Base-by-base conservation (phyloP, 1,140 invertebrate genomes). In the Paralvinella palmiformis region DNA sequence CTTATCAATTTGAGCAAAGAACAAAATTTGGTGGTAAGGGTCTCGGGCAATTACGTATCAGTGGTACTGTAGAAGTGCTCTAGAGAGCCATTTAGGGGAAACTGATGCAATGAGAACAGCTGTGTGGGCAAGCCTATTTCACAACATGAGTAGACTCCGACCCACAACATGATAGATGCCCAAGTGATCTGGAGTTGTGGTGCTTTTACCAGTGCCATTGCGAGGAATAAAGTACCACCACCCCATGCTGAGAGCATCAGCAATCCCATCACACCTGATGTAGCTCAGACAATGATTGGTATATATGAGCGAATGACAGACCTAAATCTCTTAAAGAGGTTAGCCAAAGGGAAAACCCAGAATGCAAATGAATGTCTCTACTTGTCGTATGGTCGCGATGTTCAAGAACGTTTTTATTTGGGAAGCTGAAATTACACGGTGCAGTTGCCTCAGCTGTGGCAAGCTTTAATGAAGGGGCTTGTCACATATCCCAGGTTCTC, bases 321-420 rank as follows among this genome's bases (percentile, higher is more conserved):
- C 44, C 60, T 4, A 29, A 29, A 62, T 24, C 44, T 61, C 15
- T 48, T 62, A 29, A 50, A 48, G 44, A 27, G 60, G 31, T 50
- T 36, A 20, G 31, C 20, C 15, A 29, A 45, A 20, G 44, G 44
- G n/a, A 36, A 52, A 29, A 53, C 60, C 17, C 60, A 62, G 27
- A 62, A 62, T 31, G 48, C 22, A 15, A 62, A 53, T 33, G 60
- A 62, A 31, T 62, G 37, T 22, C 41, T 62, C 4, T 44, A 62
- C 20, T 53, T 2, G 31, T 52, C 41, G n/a, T 62, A 29, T 62
- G 60, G 41, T 50, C 17, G 5, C 41, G 29, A 15, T n/a, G 36
- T 15, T 35, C 60, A 3, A 62, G 32, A 32, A 52, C 44, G 1
- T 32, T 44, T 10, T 62, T 62, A 50, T 37, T 52, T 10, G 24